Evolutionary conservation across 2,888 invertebrate genomes (phyloP).

Genomic region (Dendrolimus pini): DNA sequence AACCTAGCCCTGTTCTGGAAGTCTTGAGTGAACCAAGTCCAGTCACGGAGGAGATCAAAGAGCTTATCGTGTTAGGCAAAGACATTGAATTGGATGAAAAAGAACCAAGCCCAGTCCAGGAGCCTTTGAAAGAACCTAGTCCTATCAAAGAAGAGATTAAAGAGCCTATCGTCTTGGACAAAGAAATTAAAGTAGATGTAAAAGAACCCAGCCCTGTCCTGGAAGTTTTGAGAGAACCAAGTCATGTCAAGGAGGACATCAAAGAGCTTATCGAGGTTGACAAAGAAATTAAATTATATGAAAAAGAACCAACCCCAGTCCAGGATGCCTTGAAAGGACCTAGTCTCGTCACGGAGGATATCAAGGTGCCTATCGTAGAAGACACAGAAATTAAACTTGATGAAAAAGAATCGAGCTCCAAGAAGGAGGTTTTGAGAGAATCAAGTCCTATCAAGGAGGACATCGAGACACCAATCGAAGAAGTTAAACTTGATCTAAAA

Average conservation of each 20-base stretch:
- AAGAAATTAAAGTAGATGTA: background rate
- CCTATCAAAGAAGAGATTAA: background rate
- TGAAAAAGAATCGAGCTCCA: slow-evolving; percentile 4
- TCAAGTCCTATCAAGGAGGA: background rate
- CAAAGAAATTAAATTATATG: background rate
- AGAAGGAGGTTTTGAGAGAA: background rate
- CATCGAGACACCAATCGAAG: background rate
- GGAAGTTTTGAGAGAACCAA: background rate
- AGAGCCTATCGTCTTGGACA: background rate
- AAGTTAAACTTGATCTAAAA: slow-evolving; percentile 3
- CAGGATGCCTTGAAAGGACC: background rate
- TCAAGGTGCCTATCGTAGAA: background rate
- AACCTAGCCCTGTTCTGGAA: slow-evolving; percentile 1
- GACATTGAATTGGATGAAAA: slow-evolving; percentile 3
- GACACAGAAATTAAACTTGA: too few species aligned
- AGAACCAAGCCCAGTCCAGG: background rate
- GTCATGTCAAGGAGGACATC: background rate
- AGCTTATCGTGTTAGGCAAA: too few species aligned
- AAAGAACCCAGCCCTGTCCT: slow-evolving; percentile 3
- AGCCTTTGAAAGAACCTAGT: slow-evolving; percentile 2
- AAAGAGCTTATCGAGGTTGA: background rate
- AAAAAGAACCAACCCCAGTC: slow-evolving; percentile 3
- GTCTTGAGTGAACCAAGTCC: background rate
- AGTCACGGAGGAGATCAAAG: background rate
- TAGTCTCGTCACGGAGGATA: slow-evolving; percentile 1